Percentiles rank a stretch among this genome's conserved stretches.
Evolutionary conservation across 2,797 vertebrate genomes (phyloP).

Genomic region (Erithacus rubecula): DNA sequence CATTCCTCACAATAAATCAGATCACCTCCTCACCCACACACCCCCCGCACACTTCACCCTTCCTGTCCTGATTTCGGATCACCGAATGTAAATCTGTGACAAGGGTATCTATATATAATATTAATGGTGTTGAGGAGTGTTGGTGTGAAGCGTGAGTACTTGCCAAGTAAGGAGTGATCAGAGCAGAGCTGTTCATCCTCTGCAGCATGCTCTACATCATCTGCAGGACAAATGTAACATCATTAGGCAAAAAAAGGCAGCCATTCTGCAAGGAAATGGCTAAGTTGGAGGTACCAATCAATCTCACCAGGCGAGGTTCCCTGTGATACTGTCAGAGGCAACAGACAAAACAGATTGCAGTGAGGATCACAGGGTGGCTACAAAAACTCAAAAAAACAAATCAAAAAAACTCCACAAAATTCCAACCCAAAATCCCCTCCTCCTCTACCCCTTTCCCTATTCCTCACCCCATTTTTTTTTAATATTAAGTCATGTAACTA

Average conservation of each 20-base stretch:
- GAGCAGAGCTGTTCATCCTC: conserved; percentile 82
- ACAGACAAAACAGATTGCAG: conserved; percentile 77
- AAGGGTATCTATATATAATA: conserved; percentile 99
- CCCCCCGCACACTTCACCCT: conserved; percentile 75
- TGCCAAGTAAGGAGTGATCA: conserved; percentile 92
- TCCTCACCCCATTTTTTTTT: conserved; percentile 19
- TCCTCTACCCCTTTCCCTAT: background rate
- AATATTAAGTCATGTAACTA: conserved; percentile 8
- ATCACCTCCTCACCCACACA: conserved; percentile 63
- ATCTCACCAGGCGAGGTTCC: conserved; percentile 81
- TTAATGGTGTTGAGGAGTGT: conserved; percentile 89
- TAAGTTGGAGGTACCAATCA: conserved; percentile 87
- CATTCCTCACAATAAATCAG: conserved; percentile 79
- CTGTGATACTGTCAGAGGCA: conserved; percentile 77
- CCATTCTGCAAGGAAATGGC: conserved; percentile 88
- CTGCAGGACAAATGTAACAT: conserved; percentile 94
- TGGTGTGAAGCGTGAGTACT: conserved; percentile 80
- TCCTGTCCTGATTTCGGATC: conserved; percentile 85
- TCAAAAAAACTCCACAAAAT: background rate
- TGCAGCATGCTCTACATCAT: conserved; percentile 78
- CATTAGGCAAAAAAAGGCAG: conserved; percentile 87
- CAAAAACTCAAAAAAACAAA: background rate
- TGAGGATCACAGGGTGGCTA: conserved; percentile 44
- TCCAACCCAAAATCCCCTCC: background rate
- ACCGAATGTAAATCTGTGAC: conserved; percentile 93